Conservation (phyloP, 1,140 invertebrate species). For the Planococcus citri region DNA sequence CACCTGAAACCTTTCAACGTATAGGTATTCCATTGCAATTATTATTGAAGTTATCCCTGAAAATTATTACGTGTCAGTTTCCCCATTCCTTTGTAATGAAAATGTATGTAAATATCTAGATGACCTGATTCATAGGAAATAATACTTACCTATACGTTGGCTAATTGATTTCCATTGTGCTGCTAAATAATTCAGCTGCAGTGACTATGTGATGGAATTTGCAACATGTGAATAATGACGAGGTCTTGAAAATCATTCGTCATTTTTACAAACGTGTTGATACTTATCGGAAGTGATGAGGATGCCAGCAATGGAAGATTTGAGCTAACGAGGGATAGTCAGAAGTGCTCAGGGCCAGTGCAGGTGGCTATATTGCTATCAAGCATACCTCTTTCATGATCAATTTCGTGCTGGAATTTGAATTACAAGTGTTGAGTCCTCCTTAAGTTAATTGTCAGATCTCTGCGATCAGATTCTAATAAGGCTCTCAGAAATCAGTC, state of each 20-base stretch:
- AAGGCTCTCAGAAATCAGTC: too few relatives aligned
- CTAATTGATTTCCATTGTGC: background rate
- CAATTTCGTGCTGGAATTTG: too few relatives aligned
- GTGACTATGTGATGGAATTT: background rate
- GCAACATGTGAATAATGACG: background rate
- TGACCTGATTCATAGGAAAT: background rate
- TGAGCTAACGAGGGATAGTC: too few relatives aligned
- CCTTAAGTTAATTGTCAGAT: too few relatives aligned
- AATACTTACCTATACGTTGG: too few relatives aligned
- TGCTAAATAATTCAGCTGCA: background rate
- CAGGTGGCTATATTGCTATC: too few relatives aligned
- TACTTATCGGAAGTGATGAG: too few relatives aligned
- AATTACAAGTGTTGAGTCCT: too few relatives aligned
- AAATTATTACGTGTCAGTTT: slow-evolving; percentile 15
- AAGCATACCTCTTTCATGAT: too few relatives aligned
- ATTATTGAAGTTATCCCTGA: slow-evolving; percentile 15
- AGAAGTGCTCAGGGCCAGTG: too few relatives aligned
- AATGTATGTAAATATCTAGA: background rate
- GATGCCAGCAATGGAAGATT: too few relatives aligned
- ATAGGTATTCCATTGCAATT: background rate
- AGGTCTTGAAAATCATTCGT: background rate
- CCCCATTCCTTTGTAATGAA: background rate
- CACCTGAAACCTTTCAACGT: background rate
- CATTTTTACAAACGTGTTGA: background rate
- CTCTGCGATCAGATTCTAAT: too few relatives aligned